Evolutionary conservation across 2,888 invertebrate genomes (phyloP).

Genomic region (Mongoloraphidia duomilia): DNA sequence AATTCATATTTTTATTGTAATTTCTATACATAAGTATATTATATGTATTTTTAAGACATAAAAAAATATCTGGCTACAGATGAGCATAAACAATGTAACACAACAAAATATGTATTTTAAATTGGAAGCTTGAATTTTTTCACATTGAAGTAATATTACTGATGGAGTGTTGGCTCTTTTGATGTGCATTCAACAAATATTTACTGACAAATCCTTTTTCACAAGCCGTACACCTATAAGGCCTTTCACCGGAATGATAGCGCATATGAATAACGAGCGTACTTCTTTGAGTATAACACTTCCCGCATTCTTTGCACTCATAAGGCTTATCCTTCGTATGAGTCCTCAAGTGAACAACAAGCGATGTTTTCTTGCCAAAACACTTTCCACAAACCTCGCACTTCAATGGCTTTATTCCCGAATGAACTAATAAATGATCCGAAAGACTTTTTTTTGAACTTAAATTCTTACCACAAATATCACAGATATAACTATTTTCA

Average conservation of each 20-base stretch:
- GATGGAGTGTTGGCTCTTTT: conserved; percentile 25
- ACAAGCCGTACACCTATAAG: conserved; percentile 39
- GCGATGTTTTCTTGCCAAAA: conserved; percentile 25
- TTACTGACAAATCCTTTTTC: conserved; percentile 40
- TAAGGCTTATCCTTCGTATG: conserved; percentile 38
- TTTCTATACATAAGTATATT: no score
- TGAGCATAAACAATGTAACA: no score
- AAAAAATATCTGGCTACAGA: no score
- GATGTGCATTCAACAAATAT: conserved; percentile 37
- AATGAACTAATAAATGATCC: conserved; percentile 1
- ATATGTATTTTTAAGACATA: no score
- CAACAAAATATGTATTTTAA: no score
- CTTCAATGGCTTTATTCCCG: not conserved
- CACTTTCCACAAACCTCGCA: conserved; percentile 18
- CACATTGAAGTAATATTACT: no score
- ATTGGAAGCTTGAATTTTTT: no score
- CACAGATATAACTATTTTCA: conserved; percentile 5
- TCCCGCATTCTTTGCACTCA: conserved; percentile 38
- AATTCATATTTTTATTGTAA: no score
- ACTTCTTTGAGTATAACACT: conserved; percentile 36
- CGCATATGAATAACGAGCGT: conserved; percentile 34
- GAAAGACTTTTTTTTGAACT: conserved; percentile 3
- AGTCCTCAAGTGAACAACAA: conserved; percentile 35
- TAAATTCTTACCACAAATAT: conserved; percentile 8
- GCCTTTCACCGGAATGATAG: conserved; percentile 37